These are phyloP conservation scores for Microcebus ravelobensis DNA, from an alignment of 2,113 vertebrate species.

Conservation along the genomic window DNA sequence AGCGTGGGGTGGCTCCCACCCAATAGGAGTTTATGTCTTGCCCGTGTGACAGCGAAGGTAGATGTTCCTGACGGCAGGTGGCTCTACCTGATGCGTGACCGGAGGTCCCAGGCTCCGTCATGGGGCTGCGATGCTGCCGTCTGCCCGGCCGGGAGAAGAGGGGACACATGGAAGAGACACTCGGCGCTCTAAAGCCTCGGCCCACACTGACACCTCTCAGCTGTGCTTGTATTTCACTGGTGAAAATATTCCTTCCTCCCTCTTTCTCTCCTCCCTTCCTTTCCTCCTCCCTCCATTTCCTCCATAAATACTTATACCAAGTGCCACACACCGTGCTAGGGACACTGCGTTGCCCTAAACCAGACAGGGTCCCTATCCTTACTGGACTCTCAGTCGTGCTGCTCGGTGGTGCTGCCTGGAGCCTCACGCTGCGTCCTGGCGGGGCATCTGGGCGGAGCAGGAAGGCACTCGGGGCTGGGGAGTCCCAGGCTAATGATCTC, in stretches of 20 bases:
- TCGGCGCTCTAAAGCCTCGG: fast-evolving
- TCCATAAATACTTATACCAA: background rate
- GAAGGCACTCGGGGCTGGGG: background rate
- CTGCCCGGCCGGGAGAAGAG: too few relatives aligned
- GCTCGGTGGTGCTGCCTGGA: background rate
- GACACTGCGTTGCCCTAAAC: fast-evolving
- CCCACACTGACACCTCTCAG: fast-evolving
- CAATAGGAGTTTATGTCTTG: background rate
- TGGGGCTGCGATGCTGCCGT: fast-evolving
- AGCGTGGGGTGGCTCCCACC: background rate
- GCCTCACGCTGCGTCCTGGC: background rate
- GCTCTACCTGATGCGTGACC: fast-evolving
- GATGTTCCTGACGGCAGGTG: background rate
- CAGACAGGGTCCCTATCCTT: background rate
- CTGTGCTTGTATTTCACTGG: background rate
- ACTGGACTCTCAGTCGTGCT: fast-evolving
- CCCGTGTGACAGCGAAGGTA: background rate
- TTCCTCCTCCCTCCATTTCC: background rate
- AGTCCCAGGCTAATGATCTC: too few relatives aligned
- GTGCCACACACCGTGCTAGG: fast-evolving
- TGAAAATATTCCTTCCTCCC: background rate
- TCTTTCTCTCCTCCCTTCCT: too few relatives aligned
- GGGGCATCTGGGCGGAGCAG: background rate
- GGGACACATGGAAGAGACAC: background rate
- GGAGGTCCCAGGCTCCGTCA: fast-evolving